Conservation (phyloP, 1,140 invertebrate species). For the Eubasilissa regina region DNA sequence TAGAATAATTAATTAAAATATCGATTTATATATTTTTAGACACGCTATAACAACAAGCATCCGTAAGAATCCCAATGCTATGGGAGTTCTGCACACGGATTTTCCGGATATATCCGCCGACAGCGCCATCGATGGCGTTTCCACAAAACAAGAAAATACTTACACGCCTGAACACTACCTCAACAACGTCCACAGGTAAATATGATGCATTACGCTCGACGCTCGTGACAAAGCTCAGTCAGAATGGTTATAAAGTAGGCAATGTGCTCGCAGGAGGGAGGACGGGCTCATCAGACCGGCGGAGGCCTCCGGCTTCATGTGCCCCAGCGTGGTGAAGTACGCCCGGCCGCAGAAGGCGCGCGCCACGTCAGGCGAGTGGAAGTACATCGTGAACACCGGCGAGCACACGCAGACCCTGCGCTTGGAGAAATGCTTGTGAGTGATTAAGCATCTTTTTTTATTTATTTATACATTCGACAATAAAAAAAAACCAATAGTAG, state of each 20-base stretch:
- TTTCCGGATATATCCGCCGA: conserved; percentile 73
- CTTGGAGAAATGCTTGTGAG: conserved; percentile 88
- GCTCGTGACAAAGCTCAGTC: too few relatives aligned
- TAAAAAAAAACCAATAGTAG: too few relatives aligned
- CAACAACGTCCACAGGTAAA: conserved; percentile 69
- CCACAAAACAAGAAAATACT: conserved; percentile 72
- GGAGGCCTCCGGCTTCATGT: conserved; percentile 82
- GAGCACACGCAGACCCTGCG: conserved; percentile 89
- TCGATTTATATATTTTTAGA: conserved; percentile 67
- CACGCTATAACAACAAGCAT: conserved; percentile 85
- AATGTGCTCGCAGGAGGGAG: conserved; percentile 70
- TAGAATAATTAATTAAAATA: neutral
- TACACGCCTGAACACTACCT: conserved; percentile 76
- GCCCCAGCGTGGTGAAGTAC: conserved; percentile 88
- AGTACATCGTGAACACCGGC: conserved; percentile 89
- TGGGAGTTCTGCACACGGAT: conserved; percentile 80
- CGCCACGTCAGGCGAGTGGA: conserved; percentile 87
- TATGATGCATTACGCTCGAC: too few relatives aligned
- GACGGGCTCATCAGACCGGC: conserved; percentile 68
- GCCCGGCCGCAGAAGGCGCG: conserved; percentile 86
- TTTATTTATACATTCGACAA: too few relatives aligned
- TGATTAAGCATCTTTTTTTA: too few relatives aligned
- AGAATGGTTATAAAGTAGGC: too few relatives aligned
- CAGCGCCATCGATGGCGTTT: conserved; percentile 74
- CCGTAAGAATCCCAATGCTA: conserved; percentile 79